Base-by-base conservation (phyloP, 1,140 invertebrate species). In the Caenorhabditis brenneri region DNA sequence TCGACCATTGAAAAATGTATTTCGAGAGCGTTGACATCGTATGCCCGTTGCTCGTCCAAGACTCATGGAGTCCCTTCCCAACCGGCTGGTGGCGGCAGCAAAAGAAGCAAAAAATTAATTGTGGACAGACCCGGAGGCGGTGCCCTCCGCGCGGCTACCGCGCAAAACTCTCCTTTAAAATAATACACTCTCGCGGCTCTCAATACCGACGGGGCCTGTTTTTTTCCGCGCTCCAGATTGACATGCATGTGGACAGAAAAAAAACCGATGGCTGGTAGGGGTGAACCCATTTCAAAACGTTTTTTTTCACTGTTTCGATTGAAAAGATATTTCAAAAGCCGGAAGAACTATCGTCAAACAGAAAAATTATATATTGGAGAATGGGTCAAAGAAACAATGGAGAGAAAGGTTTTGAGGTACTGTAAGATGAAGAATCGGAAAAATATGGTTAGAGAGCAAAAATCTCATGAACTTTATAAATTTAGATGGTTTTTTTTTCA, bases 91-190 rank as follows among this genome's bases (percentile, higher is more conserved):
- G 65, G 65, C 65, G 36, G 58, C 58, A 58, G 53, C 29, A 74
- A 33, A 74, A 74, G 36, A 74, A 74, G 65, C 65, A 74, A 74
- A 74, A 74, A 74, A 74, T 42, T 74, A 74, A 74, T 74, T 74
- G 65, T 74, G 65, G 65, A 74, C 65, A 74, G 65, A 74, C 65
- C 36, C 22, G 65, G 65, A 74, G 65, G 65, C 65, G 65, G 65
- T 74, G 65, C 65, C 65, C 65, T 74, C 65, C 65, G 65, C 65
- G 65, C 65, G 65, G 65, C 65, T 74, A 42, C 65, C 65, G 65
- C 65, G 36, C n/a, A 22, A 36, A 27, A 55, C 24, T 55, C 58
- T 65, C 58, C 19, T 65, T 19, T 12, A 65, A 29, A 29, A 5
- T 9, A 36, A 36, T 16, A 36, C 29, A 65, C 65, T 42, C 65